These are phyloP conservation scores for Pseudochirops corinnae DNA, from an alignment of 2,797 vertebrate species.

Conservation along the genomic window DNA sequence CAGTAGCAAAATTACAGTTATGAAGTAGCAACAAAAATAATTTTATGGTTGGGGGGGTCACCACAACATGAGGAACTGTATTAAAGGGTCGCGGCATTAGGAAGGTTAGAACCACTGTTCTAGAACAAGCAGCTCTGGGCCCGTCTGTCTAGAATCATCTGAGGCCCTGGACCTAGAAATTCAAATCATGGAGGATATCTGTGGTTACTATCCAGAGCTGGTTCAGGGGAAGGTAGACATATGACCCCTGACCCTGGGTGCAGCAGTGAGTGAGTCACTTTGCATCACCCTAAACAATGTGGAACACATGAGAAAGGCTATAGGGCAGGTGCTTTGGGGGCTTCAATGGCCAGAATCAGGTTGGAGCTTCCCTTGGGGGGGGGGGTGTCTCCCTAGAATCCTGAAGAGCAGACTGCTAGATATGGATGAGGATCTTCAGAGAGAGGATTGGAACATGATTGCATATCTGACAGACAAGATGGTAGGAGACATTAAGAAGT, in stretches of 20 bases:
- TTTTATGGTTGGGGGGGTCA: no score
- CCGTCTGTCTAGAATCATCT: constrained; percentile 90
- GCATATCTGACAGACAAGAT: constrained; percentile 92
- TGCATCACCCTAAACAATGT: constrained; percentile 91
- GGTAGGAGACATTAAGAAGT: constrained; percentile 90
- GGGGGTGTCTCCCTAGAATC: constrained; percentile 88
- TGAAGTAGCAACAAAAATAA: no score
- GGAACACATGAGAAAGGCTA: constrained; percentile 88
- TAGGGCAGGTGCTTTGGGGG: constrained; percentile 87
- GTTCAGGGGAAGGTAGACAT: constrained; percentile 91
- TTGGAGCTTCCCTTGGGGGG: constrained; percentile 85
- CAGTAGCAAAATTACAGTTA: no score
- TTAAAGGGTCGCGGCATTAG: no score
- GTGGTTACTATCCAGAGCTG: constrained; percentile 91
- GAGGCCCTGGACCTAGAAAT: constrained; percentile 92
- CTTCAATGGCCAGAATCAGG: constrained; percentile 87
- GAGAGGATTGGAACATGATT: constrained; percentile 90
- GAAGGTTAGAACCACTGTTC: constrained; percentile 39
- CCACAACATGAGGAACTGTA: no score
- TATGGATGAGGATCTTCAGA: constrained; percentile 89
- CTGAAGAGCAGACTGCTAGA: constrained; percentile 90
- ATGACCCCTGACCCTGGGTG: constrained; percentile 82
- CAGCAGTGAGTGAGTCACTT: constrained; percentile 81
- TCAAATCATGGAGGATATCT: constrained; percentile 93
- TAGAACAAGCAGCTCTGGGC: constrained; percentile 92